A percentile compares a stretch with the other conserved stretches of the same genome.
Evolutionary conservation across 2,797 vertebrate species (phyloP).

Genomic region (Galaxias olidus): DNA sequence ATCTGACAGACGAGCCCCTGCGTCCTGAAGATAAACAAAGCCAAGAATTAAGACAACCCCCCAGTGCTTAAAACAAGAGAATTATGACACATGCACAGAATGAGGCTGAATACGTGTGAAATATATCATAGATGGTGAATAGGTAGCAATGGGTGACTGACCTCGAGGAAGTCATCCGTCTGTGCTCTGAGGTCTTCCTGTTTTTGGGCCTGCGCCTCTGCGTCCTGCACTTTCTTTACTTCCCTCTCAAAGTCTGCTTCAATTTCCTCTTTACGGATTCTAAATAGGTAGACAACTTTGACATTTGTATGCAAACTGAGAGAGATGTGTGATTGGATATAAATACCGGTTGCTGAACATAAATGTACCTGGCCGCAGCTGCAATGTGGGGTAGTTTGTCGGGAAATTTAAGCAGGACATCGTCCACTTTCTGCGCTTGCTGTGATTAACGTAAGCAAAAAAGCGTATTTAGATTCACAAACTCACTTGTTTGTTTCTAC

Average conservation of each 20-base stretch:
- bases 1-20: constrained; percentile 63
- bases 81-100: neutral
- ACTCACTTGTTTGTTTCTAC: neutral
- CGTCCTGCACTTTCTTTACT: constrained; percentile 61
- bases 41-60: constrained; percentile 7
- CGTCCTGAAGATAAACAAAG: constrained; percentile 57
- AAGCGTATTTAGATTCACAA: no score
- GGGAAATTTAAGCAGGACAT: constrained; percentile 72
- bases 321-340: neutral
- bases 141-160: constrained; percentile 23
- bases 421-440: constrained; percentile 81
- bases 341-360: neutral
- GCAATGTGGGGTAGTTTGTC: constrained; percentile 72
- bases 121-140: neutral
- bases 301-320: neutral
- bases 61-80: no score
- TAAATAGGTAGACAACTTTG: constrained; percentile 35
- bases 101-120: neutral
- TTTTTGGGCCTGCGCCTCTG: constrained; percentile 54
- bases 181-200: constrained; percentile 72
- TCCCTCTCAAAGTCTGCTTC: constrained; percentile 72
- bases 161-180: constrained; percentile 76
- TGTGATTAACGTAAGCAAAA: constrained; percentile 44
- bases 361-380: constrained; percentile 73
- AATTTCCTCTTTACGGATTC: constrained; percentile 76